These are phyloP conservation scores for Labroides dimidiatus DNA, from an alignment of 2,797 vertebrate species.

Conservation along the genomic window DNA sequence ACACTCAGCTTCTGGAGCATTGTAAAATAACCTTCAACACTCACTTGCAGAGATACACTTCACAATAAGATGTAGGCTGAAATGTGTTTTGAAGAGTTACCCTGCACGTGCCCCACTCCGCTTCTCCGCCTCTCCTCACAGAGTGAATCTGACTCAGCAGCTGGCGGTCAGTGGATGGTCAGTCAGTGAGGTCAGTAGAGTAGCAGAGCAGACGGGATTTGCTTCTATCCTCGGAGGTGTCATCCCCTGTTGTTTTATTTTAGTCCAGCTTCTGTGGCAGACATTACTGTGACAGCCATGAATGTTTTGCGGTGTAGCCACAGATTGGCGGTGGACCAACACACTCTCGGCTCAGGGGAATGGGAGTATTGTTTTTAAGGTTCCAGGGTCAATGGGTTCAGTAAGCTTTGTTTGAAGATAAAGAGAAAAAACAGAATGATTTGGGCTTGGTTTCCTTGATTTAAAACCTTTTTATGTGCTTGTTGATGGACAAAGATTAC, in stretches of 20 bases:
- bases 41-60: neutral
- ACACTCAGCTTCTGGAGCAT: neutral
- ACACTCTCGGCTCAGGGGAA: constrained; percentile 12
- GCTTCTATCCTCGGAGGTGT: constrained; percentile 56
- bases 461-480: constrained; percentile 32
- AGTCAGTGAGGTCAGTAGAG: constrained; percentile 76
- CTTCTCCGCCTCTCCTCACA: constrained; percentile 18
- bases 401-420: constrained; percentile 50
- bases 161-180: constrained; percentile 66
- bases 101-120: constrained; percentile 15
- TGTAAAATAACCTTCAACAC: neutral
- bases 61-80: constrained; percentile 10
- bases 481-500: constrained; percentile 19
- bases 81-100: constrained; percentile 15
- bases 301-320: constrained; percentile 40
- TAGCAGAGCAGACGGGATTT: constrained; percentile 63
- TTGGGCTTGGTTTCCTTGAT: constrained; percentile 63
- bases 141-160: constrained; percentile 65
- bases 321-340: constrained; percentile 50
- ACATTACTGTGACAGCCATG: constrained; percentile 52
- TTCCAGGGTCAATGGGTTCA: constrained; percentile 54
- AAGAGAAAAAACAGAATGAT: constrained; percentile 47
- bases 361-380: constrained; percentile 27
- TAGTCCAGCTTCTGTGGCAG: constrained; percentile 48
- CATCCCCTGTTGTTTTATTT: constrained; percentile 69